Conservation (phyloP, 2,888 invertebrate species). For the Tortricodes alternella region DNA sequence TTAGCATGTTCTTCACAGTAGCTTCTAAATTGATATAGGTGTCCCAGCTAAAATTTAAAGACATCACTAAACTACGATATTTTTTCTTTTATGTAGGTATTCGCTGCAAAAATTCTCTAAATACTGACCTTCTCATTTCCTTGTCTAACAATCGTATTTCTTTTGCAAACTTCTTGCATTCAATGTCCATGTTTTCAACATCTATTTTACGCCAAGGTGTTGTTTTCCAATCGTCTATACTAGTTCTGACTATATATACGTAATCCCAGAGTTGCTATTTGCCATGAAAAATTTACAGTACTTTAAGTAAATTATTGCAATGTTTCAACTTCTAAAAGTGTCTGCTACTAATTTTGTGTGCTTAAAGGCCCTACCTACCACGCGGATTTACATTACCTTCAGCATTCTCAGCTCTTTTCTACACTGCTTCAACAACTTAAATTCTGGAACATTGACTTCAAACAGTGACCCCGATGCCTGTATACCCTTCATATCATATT, state of each 20-base stretch:
- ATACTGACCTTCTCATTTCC: constrained; percentile 89
- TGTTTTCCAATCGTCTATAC: constrained; percentile 98
- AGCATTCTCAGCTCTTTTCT: constrained; percentile 94
- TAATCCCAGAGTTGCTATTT: constrained; percentile 97
- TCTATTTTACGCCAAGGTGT: constrained; percentile 98
- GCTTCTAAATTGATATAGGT: constrained; percentile 94
- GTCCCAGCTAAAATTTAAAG: constrained; percentile 86
- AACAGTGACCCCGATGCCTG: constrained; percentile 96
- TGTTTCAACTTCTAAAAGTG: too few relatives aligned
- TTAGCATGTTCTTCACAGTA: constrained; percentile 97
- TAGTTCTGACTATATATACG: constrained; percentile 92
- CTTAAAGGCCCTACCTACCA: background rate
- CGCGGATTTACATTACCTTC: constrained; percentile 81
- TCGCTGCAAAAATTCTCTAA: background rate
- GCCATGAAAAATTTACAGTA: background rate
- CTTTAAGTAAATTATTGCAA: background rate
- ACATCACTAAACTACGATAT: background rate
- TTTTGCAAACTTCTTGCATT: constrained; percentile 98
- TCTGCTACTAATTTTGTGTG: too few relatives aligned
- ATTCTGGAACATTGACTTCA: constrained; percentile 97
- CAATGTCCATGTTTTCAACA: constrained; percentile 99
- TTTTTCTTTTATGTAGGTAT: background rate
- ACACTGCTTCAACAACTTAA: constrained; percentile 95
- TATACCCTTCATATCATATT: constrained; percentile 92
- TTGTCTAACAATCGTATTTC: constrained; percentile 95